Evolutionary conservation across 2,797 vertebrate species (phyloP), one percentile per base, ranked within the genome.

Genomic region (Malurus leucopterus): DNA sequence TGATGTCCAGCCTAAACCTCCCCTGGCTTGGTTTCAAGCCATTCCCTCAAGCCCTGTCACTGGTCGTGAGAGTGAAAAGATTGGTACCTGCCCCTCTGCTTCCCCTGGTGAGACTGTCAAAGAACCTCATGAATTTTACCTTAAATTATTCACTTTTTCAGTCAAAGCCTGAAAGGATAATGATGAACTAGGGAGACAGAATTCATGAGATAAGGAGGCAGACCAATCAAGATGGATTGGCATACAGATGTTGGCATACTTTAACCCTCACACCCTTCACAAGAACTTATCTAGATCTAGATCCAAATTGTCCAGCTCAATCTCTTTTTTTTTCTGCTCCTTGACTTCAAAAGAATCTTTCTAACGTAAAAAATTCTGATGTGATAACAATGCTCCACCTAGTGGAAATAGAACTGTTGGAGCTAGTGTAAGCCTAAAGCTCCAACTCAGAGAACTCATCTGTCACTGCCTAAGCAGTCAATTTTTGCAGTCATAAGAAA

Each of bases 331-430:
- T 81, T 77, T 30, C 14, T 54, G 46, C 49, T 47, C 50, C 9
- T 79, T 67, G 18, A 51, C 73, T 89, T 84, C 32, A 75, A 72
- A 93, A 76, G 14, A 24, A n/a, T 76, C 26, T 46, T 82, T 49
- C 49, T 21, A 50, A 46, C 12, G 21, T 64, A 15, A 84, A 84
- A 91, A 86, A 32, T 15, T 55, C 65, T 91, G 87, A 50, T 70
- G 54, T 13, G 89, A 94, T 93, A 88, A 58, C 54, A 91, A 90
- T 91, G 93, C 94, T 91, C 95, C 96, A 95, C 89, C 96, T 96
- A 96, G 96, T 95, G 95, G 95, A 93, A 87, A 68, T 43, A 43
- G 65, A 87, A 79, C 29, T 40, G 1, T 55, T 87, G 0, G 0
- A 80, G 40, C 20, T 55, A 12, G 10, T 70, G 3, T 38, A 69